Base-by-base conservation (phyloP, 2,888 invertebrate species). In the Thymelicus lineola region DNA sequence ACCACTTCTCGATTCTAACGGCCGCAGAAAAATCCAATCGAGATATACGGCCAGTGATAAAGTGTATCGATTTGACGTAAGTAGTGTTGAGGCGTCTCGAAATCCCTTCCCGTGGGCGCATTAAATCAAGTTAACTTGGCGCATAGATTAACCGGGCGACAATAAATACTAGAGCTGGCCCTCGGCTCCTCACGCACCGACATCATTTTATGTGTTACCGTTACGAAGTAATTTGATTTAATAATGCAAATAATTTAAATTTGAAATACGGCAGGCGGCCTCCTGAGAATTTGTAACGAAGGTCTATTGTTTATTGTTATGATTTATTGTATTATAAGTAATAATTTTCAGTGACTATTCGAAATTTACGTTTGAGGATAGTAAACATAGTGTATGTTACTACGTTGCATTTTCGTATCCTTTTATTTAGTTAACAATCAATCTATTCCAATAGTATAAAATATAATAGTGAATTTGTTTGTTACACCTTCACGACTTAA, bases 91-190 rank as follows among this genome's bases (percentile, higher is more conserved):
- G 69, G 50, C 69, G 69, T n/a, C 17, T 42, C 66, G 57, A 69
- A 63, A 58, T 63, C 68, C 63, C 68, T 69, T 69, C 68, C 68
- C 62, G 68, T 68, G 36, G 62, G 61, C 62, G 62, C 62, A 68
- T 62, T 68, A 68, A 68, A 68, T 68, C 68, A 69, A 69, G 68
- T 48, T 63, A 69, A 69, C 68, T 69, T 69, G 68, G 57, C 62
- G 63, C 62, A 69, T 69, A 69, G 68, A 69, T 69, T 69, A 69
- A 63, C 36, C 62, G 57, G 57, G 38, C 68, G 68, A 69, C 68
- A 63, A 63, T 69, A 69, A 69, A 69, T 69, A 63, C 68, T 58
- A 69, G 57, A 17, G 36, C 46, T 28, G 36, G 57, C 68, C 68
- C 68, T 68, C 68, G 55, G 68, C 57, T 68, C 17, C 57, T 55